Evolutionary conservation across 2,888 invertebrate genomes (phyloP), one percentile per base, ranked within the genome.

Genomic region (Beris chalybata): DNA sequence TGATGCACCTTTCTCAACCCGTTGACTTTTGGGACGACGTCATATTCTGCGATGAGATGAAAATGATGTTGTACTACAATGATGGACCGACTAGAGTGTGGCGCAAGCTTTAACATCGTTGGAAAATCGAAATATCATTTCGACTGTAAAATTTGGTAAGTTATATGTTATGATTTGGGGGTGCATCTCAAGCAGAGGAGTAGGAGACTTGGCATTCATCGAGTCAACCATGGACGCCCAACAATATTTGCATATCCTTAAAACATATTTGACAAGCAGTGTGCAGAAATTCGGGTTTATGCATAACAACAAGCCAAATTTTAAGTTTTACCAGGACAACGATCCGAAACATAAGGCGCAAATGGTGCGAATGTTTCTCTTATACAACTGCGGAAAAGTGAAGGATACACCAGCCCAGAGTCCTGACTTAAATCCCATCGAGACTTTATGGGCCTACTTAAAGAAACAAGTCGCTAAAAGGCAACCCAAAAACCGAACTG

Each of bases 91-190:
- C 43, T 44, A 66, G 44, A 63, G 68, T 70, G 44, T 70, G 69
- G 65, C 32, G 67, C 7, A 67, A 65, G 55, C 67, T 1, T 64
- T 66, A 38, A 66, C 52, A 58, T 66, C 70, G 5, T 58, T 68
- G 29, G 64, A 66, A 9, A 69, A 69, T 52, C 52, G 53, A 15
- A 64, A 64, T 29, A 64, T 64, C 15, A 67, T 69, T 53, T 44
- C 64, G 11, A 72, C 69, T n/a, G 67, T 71, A 0, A 72, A 71
- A 44, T 70, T 71, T 63, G 66, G 65, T 9, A 71, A 72, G n/a
- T 52, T 70, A 3, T 70, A 64, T 6, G 61, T 70, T 0, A 70
- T 70, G 67, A 64, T 70, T 22, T 70, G 65, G 67, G 67, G 69
- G 5, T 70, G 70, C 44, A 68, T 71, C 7, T 71, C n/a, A n/a